phyloP scores from a whole-genome alignment of 2,888 invertebrate species.

The Philereme transversata region DNA sequence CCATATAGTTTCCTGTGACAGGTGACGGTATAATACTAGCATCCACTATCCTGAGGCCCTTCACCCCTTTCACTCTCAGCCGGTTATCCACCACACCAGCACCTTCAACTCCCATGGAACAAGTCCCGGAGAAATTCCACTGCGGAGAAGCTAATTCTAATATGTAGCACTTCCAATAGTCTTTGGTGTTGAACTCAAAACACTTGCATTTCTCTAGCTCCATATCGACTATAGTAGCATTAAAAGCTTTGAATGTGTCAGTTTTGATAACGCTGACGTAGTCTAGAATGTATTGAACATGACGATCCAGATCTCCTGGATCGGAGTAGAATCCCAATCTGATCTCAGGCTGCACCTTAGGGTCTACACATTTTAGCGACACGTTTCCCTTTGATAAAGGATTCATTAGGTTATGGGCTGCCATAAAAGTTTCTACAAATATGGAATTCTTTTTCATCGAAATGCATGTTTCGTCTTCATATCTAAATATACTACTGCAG shows the following conservation, averaged over 20 bases:
- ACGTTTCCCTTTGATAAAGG: slow-evolving; percentile 53
- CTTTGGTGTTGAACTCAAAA: slow-evolving; percentile 36
- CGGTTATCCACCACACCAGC: slow-evolving; percentile 48
- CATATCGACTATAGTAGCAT: slow-evolving; percentile 39
- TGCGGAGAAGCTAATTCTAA: slow-evolving; percentile 81
- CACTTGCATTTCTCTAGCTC: slow-evolving; percentile 41
- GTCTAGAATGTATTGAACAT: slow-evolving; percentile 42
- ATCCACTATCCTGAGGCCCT: slow-evolving; percentile 56
- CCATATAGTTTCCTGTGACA: slow-evolving; percentile 84
- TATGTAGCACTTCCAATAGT: slow-evolving; percentile 53
- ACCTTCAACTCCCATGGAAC: slow-evolving; percentile 53
- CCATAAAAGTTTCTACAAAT: slow-evolving; percentile 35
- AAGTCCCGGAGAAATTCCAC: slow-evolving; percentile 68
- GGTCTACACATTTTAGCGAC: slow-evolving; percentile 41
- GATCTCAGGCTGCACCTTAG: slow-evolving; percentile 44
- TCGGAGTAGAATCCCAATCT: slow-evolving; percentile 42
- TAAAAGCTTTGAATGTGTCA: slow-evolving; percentile 40
- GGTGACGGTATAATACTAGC: slow-evolving; percentile 84
- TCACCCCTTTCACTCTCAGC: slow-evolving; percentile 76
- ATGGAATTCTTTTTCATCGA: slow-evolving; percentile 36
- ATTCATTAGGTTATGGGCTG: slow-evolving; percentile 40
- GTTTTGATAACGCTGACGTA: slow-evolving; percentile 44
- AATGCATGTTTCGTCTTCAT: slow-evolving; percentile 41
- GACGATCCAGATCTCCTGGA: slow-evolving; percentile 45
- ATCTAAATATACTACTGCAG: slow-evolving; percentile 35